Conservation (phyloP, 1,140 invertebrate genomes). For the Dendrolimus kikuchii region DNA sequence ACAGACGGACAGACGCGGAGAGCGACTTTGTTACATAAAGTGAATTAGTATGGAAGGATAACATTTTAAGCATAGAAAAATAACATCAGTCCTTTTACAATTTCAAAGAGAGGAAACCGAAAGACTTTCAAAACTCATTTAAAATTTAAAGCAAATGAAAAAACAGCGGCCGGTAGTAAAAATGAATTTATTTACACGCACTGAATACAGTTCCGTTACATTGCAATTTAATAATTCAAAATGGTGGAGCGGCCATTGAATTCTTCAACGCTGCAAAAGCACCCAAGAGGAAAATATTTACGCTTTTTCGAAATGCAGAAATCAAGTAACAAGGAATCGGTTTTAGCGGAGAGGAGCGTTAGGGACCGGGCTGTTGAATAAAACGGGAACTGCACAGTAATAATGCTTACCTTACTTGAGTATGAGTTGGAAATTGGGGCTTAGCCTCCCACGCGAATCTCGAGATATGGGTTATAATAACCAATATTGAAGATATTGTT, state of each 20-base stretch:
- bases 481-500: background rate
- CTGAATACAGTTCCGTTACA: constrained; percentile 11
- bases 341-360: constrained; percentile 60
- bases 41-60: no score
- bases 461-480: background rate
- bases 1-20: no score
- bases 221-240: constrained; percentile 57
- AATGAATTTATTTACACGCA: background rate
- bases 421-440: constrained; percentile 34
- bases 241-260: constrained; percentile 49
- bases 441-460: constrained; percentile 2
- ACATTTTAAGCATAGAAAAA: no score
- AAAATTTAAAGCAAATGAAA: background rate
- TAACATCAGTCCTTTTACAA: no score
- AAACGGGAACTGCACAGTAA: constrained; percentile 47
- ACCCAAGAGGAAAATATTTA: constrained; percentile 68
- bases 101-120: no score
- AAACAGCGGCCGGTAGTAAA: background rate
- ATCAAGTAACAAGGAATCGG: constrained; percentile 70
- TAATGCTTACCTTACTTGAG: constrained; percentile 57
- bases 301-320: constrained; percentile 69
- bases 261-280: constrained; percentile 57
- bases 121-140: no score
- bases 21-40: no score
- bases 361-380: constrained; percentile 55